Conservation (phyloP, 2,113 vertebrate genomes). For the Albula glossodonta region DNA sequence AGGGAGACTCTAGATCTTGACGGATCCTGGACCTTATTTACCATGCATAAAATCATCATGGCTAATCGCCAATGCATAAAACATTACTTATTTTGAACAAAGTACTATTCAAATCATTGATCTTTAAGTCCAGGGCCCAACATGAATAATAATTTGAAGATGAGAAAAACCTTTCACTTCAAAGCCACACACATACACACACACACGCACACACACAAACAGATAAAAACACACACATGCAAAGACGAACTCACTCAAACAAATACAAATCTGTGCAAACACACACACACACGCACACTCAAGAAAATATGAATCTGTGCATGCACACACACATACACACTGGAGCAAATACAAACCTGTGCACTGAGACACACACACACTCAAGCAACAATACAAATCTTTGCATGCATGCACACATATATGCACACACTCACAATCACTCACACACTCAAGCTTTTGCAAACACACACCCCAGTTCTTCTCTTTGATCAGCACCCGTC, state of each 20-base stretch:
- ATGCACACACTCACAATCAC: no score
- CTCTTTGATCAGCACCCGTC: not conserved
- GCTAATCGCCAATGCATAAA: not conserved
- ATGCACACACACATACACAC: no score
- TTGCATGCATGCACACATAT: not conserved
- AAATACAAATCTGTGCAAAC: not conserved
- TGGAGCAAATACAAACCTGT: no score
- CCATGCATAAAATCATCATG: not conserved
- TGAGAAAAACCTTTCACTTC: not conserved
- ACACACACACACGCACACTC: not conserved
- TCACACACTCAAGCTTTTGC: not conserved
- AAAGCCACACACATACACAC: not conserved
- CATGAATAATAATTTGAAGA: not conserved
- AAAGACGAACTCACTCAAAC: no score
- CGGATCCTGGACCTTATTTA: not conserved
- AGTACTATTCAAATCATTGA: not conserved
- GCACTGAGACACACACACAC: not conserved
- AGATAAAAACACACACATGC: no score
- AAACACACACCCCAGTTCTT: not conserved
- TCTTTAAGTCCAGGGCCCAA: not conserved
- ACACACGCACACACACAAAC: not conserved
- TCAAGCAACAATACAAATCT: no score
- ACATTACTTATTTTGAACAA: not conserved
- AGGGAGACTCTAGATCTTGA: not conserved
- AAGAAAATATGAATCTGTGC: no score